Evolutionary conservation across 2,888 invertebrate genomes (phyloP).

Genomic region (Leistus spinibarbis): DNA sequence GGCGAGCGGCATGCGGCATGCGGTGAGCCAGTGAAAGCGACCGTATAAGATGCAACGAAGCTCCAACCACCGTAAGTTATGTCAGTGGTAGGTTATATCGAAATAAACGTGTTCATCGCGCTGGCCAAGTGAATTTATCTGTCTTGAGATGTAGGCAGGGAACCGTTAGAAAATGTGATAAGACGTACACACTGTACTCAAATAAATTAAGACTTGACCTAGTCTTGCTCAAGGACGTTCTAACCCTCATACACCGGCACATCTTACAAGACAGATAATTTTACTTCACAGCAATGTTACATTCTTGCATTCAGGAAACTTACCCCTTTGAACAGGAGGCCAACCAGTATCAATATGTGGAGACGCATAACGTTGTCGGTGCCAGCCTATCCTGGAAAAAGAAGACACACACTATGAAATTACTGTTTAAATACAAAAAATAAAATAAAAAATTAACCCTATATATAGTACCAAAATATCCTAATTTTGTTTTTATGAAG

Average conservation of each 20-base stretch:
- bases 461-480: no score
- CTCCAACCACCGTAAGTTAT: no score
- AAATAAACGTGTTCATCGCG: no score
- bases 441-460: not conserved
- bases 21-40: no score
- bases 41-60: no score
- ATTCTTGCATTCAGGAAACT: constrained; percentile 49
- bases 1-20: not conserved
- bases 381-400: constrained; percentile 24
- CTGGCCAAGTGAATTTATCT: not conserved
- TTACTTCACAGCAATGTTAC: not conserved
- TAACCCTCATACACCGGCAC: no score
- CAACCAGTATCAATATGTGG: constrained; percentile 56
- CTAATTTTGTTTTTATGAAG: no score
- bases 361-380: constrained; percentile 54
- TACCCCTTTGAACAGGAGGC: constrained; percentile 61
- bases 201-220: not conserved
- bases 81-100: no score
- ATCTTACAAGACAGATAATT: no score
- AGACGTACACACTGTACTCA: no score
- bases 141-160: not conserved
- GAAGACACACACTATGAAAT: not conserved
- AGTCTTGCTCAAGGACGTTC: not conserved
- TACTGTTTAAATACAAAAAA: not conserved
- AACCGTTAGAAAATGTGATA: not conserved